Percentiles rank a stretch among this genome's conserved stretches.
Evolutionary conservation across 37 sponge, comb jelly and placozoan species (phyloP).

Genomic region (Ephydatia muelleri): DNA sequence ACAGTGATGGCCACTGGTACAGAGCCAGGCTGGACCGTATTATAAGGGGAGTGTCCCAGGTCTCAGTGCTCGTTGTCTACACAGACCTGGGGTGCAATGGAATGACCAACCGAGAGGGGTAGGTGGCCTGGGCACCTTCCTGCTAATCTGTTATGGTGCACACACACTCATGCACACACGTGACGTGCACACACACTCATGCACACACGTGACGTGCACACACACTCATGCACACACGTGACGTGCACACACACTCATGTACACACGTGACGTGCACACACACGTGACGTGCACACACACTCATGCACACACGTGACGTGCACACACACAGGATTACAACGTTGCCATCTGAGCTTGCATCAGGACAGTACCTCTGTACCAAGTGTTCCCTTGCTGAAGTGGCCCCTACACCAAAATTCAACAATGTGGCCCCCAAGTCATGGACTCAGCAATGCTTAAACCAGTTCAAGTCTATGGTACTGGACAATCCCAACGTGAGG

Average conservation of each 20-base stretch:
- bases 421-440: neutral
- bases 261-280: neutral
- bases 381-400: neutral
- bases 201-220: too few relatives aligned
- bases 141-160: too few relatives aligned
- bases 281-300: neutral
- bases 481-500: neutral
- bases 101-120: neutral
- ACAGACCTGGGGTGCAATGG: neutral
- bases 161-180: too few relatives aligned
- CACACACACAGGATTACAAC: neutral
- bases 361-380: neutral
- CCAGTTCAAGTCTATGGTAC: neutral
- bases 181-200: too few relatives aligned
- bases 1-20: neutral
- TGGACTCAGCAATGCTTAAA: neutral
- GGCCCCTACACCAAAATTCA: neutral
- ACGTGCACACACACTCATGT: neutral
- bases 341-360: neutral
- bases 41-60: neutral
- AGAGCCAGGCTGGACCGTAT: neutral
- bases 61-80: neutral
- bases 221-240: neutral
- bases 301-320: neutral
- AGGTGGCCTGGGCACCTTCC: too few relatives aligned